Evolutionary conservation across 2,797 vertebrate genomes (phyloP), one percentile per base, ranked within the genome.

Genomic region (Danio albolineatus): DNA sequence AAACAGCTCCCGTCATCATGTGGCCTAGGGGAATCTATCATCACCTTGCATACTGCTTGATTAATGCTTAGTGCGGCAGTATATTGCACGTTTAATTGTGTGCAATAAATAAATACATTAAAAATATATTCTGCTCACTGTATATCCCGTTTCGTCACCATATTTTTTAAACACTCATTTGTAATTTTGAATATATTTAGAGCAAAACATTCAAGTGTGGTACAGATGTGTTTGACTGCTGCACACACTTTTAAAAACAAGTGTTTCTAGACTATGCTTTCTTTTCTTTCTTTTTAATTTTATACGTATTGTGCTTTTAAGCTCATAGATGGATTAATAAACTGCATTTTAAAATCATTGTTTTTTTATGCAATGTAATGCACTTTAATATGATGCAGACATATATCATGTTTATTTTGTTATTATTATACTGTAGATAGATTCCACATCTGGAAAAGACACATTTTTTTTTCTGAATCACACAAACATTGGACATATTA

Each of bases 1-100:
- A 79, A 73, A 79, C 77, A 72, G 57, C 67, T 73, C 49, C 39
- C 59, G 36, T 79, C 69, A 62, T 16, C 46, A 64, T 73, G 66
- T 72, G 59, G 39, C 67, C 39, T 48, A 43, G 8, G 67, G 19
- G 21, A 46, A 43, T 72, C 67, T 46, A 17, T 62, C 48, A 19
- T 72, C 48, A 44, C 67, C 57, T 56, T 10, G 13, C 54, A 36
- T 70, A 44, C 46, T 62, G 72, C 57, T 36, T 62, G 38, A 67
- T 41, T 38, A 66, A 66, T 76, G 43, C 41, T 46, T 10, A 19
- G 36, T 12, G 76, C 59, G 17, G 38, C 61, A 65, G 38, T 4
- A 44, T 28, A 41, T 66, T 28, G 28, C 28, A 28, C 28, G 28
- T 28, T 28, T 64, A 49, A 59, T 64, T 21, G 49, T 64, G 14